Percentiles rank a stretch among this genome's conserved stretches.
phyloP scores from a whole-genome alignment of 2,888 invertebrate genomes.

The Cheilosia vernalis region DNA sequence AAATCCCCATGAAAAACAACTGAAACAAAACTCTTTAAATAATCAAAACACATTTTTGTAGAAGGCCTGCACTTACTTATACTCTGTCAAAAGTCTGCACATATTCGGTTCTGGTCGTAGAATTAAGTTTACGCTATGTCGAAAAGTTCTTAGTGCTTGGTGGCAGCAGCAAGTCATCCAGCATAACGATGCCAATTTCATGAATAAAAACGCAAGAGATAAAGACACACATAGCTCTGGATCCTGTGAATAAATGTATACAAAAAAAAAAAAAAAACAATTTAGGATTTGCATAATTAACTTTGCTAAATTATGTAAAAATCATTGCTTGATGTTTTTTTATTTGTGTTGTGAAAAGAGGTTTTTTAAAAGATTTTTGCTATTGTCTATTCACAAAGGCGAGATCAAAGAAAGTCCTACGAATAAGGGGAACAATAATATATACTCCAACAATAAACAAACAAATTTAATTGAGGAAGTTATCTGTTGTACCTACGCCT shows the following conservation, averaged over 20 bases:
- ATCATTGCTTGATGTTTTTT: background rate
- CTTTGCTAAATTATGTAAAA: slow-evolving; percentile 6
- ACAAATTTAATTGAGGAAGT: no score
- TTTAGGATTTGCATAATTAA: background rate
- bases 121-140: slow-evolving; percentile 67
- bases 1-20: slow-evolving; percentile 80
- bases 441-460: no score
- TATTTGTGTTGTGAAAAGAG: background rate
- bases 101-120: slow-evolving; percentile 65
- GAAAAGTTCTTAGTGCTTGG: slow-evolving; percentile 65
- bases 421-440: background rate
- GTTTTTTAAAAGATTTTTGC: background rate
- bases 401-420: background rate
- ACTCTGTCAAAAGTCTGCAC: slow-evolving; percentile 59
- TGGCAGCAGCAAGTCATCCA: slow-evolving; percentile 70
- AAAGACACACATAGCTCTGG: slow-evolving; percentile 55
- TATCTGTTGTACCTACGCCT: no score
- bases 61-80: slow-evolving; percentile 45
- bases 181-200: slow-evolving; percentile 65
- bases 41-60: background rate
- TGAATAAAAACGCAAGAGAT: slow-evolving; percentile 65
- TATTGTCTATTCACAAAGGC: background rate
- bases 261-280: background rate
- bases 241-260: slow-evolving; percentile 34
- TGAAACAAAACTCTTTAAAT: slow-evolving; percentile 76